Evolutionary conservation across 2,113 vertebrate species (phyloP).

Genomic region (Seriola dumerili): DNA sequence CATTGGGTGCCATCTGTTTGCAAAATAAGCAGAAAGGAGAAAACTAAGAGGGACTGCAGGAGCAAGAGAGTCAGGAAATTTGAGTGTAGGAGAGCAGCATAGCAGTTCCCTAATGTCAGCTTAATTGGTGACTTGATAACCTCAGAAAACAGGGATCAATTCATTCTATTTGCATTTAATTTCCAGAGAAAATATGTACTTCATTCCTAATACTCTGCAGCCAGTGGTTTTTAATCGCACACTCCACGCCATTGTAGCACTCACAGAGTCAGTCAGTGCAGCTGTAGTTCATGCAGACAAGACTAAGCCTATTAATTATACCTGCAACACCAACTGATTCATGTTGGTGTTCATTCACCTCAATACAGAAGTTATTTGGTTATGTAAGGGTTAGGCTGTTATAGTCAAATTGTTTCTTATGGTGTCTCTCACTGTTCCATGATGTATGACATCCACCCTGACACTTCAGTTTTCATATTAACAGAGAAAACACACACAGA

Average conservation of each 20-base stretch:
- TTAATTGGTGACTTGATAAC: conserved; percentile 33
- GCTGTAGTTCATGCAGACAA: conserved; percentile 14
- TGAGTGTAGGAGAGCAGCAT: conserved; percentile 2
- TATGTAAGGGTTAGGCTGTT: conserved; percentile 4
- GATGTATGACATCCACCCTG: not conserved
- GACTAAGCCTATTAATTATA: conserved; percentile 41
- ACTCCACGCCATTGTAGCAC: not conserved
- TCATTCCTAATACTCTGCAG: not conserved
- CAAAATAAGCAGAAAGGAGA: conserved; percentile 1
- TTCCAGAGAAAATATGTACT: conserved; percentile 33
- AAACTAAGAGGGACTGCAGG: not conserved
- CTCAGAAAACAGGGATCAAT: conserved; percentile 44
- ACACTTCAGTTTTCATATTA: not conserved
- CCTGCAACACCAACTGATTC: conserved; percentile 37
- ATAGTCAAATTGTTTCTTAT: not conserved
- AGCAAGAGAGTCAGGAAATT: not conserved
- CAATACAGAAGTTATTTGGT: conserved; percentile 26
- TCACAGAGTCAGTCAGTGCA: not conserved
- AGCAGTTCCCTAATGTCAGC: not conserved
- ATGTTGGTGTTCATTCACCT: not conserved
- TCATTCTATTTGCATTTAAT: conserved; percentile 45
- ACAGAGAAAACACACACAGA: not conserved
- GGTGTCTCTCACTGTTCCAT: not conserved
- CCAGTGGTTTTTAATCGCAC: conserved; percentile 15
- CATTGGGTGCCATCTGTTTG: not conserved